These are phyloP conservation scores for Melitaea athalia DNA, from an alignment of 2,888 invertebrate species.

Conservation along the genomic window DNA sequence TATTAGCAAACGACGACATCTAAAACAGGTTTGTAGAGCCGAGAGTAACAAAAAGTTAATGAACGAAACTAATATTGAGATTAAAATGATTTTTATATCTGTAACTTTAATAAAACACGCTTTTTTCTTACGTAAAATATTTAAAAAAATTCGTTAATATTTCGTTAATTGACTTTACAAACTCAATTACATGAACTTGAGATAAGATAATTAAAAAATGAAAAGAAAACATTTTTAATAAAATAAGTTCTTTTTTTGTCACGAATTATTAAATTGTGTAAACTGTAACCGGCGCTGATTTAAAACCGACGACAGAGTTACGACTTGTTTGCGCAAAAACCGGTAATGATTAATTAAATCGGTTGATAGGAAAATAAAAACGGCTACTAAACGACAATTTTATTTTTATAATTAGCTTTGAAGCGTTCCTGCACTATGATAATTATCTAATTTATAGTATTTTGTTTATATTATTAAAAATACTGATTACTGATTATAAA, in stretches of 20 bases:
- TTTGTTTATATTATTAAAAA: background rate
- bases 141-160: too few species aligned
- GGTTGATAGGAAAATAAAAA: constrained; percentile 66
- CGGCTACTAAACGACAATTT: constrained; percentile 54
- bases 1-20: too few species aligned
- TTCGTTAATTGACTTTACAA: too few species aligned
- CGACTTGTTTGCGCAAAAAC: constrained; percentile 69
- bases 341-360: constrained; percentile 79
- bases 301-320: constrained; percentile 68
- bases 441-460: too few species aligned
- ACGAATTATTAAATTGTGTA: constrained; percentile 34
- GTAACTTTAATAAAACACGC: too few species aligned
- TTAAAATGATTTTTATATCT: too few species aligned
- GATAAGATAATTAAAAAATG: background rate
- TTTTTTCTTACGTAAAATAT: too few species aligned
- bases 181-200: too few species aligned
- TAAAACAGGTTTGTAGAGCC: too few species aligned
- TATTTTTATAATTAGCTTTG: background rate
- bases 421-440: background rate
- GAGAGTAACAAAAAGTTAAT: too few species aligned
- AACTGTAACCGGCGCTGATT: constrained; percentile 55
- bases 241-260: background rate
- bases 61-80: too few species aligned
- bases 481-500: background rate
- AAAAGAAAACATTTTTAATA: background rate